phyloP scores from a whole-genome alignment of 2,888 invertebrate species.

The Rhyacophila evoluta region DNA sequence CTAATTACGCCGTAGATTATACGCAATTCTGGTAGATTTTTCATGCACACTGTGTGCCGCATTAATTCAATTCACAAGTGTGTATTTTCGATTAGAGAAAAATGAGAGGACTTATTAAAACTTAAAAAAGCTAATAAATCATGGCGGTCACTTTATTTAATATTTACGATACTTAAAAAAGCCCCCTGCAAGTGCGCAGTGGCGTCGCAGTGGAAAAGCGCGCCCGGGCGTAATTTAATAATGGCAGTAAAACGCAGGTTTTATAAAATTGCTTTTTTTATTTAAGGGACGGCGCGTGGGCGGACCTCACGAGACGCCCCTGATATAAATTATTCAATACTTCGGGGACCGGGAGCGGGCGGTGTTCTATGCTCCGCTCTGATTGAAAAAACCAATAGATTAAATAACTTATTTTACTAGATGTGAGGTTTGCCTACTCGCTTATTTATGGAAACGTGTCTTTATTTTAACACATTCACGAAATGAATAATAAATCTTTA shows the following conservation, averaged over 20 bases:
- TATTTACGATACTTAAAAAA: too few relatives aligned
- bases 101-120: too few relatives aligned
- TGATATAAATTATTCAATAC: slow-evolving; percentile 25
- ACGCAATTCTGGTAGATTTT: too few relatives aligned
- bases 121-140: too few relatives aligned
- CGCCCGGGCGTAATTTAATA: slow-evolving; percentile 35
- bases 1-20: too few relatives aligned
- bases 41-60: too few relatives aligned
- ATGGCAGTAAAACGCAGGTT: slow-evolving; percentile 35
- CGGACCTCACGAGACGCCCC: slow-evolving; percentile 18
- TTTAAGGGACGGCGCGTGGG: slow-evolving; percentile 19
- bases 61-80: too few relatives aligned
- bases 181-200: neutral
- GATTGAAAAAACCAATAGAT: slow-evolving; percentile 24
- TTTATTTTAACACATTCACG: neutral
- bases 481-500: neutral
- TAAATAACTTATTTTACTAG: slow-evolving; percentile 19
- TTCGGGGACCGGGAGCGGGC: neutral
- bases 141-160: too few relatives aligned
- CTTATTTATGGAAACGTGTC: neutral
- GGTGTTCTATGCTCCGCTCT: neutral
- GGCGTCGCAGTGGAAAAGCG: neutral
- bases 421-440: neutral
- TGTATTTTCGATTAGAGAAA: too few relatives aligned
- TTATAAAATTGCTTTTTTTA: slow-evolving; percentile 38